Evolutionary conservation across 2,888 invertebrate genomes (phyloP).

Genomic region (Mesopsocus fuscifrons): DNA sequence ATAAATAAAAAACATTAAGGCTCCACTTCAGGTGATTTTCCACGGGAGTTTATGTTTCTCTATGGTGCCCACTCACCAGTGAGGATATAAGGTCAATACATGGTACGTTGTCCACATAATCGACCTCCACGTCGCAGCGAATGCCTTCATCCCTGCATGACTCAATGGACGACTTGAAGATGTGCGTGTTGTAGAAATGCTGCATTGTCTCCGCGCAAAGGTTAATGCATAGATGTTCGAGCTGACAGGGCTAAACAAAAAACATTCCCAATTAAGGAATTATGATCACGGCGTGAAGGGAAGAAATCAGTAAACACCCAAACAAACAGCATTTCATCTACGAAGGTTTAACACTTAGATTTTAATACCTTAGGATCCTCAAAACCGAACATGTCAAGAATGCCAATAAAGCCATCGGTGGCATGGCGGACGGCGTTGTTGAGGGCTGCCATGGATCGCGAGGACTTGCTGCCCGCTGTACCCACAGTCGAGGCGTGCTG

Average conservation of each 20-base stretch:
- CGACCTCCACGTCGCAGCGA: conserved; percentile 71
- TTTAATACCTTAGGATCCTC: conserved; percentile 76
- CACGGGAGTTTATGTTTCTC: too few species aligned
- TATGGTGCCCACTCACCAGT: conserved; percentile 32
- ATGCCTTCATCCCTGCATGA: conserved; percentile 89
- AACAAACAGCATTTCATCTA: background rate
- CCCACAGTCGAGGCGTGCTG: conserved; percentile 72
- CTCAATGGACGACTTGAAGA: conserved; percentile 85
- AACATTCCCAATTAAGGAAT: too few species aligned
- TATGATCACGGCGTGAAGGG: too few species aligned
- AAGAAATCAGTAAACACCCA: too few species aligned
- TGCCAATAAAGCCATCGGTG: conserved; percentile 88
- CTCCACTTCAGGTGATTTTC: too few species aligned
- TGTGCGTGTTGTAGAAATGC: conserved; percentile 93
- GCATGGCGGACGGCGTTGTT: conserved; percentile 86
- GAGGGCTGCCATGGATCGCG: conserved; percentile 73
- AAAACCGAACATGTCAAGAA: conserved; percentile 93
- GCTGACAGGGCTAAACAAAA: conserved; percentile 43
- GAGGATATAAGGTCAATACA: conserved; percentile 91
- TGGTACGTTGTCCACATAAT: conserved; percentile 88
- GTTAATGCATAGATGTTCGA: conserved; percentile 89
- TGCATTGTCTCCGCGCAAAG: conserved; percentile 94
- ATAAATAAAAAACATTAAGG: too few species aligned
- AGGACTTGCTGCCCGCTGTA: conserved; percentile 44
- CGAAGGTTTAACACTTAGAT: background rate